Conservation (phyloP, 2,888 invertebrate genomes). For the Phaedon cochleariae region DNA sequence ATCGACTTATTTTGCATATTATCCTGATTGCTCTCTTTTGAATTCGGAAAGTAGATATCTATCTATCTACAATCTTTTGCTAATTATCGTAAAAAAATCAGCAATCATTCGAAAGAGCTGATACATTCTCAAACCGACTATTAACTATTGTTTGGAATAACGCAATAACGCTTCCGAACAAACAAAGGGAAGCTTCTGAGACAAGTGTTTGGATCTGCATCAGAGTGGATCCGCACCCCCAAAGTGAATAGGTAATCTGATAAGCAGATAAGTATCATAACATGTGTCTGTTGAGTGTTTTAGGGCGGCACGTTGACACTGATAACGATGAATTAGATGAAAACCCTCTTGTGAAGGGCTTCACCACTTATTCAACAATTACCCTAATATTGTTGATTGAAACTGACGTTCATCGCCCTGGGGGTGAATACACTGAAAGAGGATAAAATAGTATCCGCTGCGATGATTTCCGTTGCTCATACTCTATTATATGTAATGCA, state of each 20-base stretch:
- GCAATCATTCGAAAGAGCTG: no score
- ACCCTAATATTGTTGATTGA: slow-evolving; percentile 34
- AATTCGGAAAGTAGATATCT: no score
- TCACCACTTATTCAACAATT: slow-evolving; percentile 39
- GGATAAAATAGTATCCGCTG: no score
- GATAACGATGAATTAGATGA: slow-evolving; percentile 41
- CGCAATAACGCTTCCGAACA: not conserved
- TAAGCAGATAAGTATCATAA: slow-evolving; percentile 59
- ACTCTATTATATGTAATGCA: no score
- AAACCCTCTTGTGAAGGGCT: slow-evolving; percentile 35
- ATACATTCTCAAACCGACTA: not conserved
- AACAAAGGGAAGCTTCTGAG: slow-evolving; percentile 9
- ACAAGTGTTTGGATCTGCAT: slow-evolving; percentile 27
- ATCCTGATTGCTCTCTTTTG: no score
- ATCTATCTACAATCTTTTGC: no score
- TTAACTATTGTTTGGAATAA: not conserved
- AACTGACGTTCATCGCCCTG: slow-evolving; percentile 29
- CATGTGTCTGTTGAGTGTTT: slow-evolving; percentile 58
- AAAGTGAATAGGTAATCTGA: slow-evolving; percentile 50
- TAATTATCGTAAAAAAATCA: no score
- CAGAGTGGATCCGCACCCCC: slow-evolving; percentile 32
- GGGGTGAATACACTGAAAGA: not conserved
- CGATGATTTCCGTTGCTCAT: no score
- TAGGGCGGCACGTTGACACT: slow-evolving; percentile 45
- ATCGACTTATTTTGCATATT: no score